Base-by-base conservation (phyloP, 2,888 invertebrate species). In the Drosophila siamana region DNA sequence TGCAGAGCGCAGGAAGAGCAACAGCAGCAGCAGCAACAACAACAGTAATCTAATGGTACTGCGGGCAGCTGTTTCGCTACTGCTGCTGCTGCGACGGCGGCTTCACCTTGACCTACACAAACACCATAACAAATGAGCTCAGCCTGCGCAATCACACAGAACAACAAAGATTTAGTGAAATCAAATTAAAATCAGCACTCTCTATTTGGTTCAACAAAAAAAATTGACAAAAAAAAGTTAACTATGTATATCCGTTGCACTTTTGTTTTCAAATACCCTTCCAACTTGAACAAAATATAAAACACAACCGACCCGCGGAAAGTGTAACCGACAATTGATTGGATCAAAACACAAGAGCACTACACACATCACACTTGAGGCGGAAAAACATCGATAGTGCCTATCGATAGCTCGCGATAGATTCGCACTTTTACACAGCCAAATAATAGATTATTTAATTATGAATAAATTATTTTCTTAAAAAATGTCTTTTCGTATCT, bases 31-130 rank as follows among this genome's bases (percentile, higher is more conserved):
- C 36, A 24, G 36, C 26, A 59, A 1, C 33, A 33, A 38, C 24
- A 60, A 60, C 33, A 54, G 57, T 52, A 47, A 62, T 30, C 64
- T 74, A 78, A 77, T 70, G 66, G 77, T 70, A 57, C 57, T 60
- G 48, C 59, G 26, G 64, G 74, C 73, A 69, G 65, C 65, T 76
- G 69, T 69, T 77, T 61, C 41, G 41, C 19, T 52, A 22, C 24
- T 30, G 30, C 54, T 19, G 47, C 41, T 16, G 67, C 63, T 36
- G 55, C 59, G 48, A 41, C 60, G 60, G 52, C 64, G 50, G 74
- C 78, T 65, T 86, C 71, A 81, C 87, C 82, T 82, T 82, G 82
- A 83, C 85, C 87, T 87, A 83, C 79, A 85, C 87, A 62, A 81
- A 48, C 50, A 66, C 69, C 64, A 63, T 16, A 57, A 60, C 46